Evolutionary conservation across 2,797 vertebrate species (phyloP).

Genomic region (Molossus alvarezi): DNA sequence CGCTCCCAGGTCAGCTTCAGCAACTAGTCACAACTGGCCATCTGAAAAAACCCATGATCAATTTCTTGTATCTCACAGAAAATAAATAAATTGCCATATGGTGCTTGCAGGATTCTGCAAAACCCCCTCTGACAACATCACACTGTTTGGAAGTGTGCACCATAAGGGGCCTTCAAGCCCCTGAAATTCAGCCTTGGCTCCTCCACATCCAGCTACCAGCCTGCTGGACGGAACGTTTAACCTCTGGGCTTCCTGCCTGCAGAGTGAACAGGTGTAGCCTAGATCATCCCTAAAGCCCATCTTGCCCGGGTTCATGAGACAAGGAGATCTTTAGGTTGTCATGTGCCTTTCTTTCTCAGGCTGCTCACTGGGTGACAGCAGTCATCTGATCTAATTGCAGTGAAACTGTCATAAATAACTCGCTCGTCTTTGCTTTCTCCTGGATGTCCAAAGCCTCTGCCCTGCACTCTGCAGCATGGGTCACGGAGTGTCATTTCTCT

Average conservation of each 20-base stretch:
- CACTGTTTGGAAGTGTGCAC: neutral
- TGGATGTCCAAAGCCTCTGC: neutral
- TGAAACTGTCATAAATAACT: neutral
- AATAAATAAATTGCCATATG: neutral
- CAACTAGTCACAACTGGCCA: neutral
- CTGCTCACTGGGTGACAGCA: neutral
- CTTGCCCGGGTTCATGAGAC: neutral
- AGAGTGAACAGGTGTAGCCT: too few relatives aligned
- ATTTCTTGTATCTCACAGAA: neutral
- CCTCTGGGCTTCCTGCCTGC: neutral
- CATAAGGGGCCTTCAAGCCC: neutral
- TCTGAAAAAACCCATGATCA: neutral
- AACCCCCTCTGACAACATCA: neutral
- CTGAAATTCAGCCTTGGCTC: neutral
- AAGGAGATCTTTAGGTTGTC: neutral
- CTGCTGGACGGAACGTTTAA: neutral
- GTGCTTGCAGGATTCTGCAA: neutral
- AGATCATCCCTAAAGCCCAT: neutral
- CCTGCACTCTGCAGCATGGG: conserved; percentile 34
- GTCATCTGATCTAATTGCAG: neutral
- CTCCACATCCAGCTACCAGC: neutral
- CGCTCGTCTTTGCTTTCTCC: neutral
- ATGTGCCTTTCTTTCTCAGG: neutral
- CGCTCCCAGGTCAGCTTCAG: neutral
- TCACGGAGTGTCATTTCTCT: conserved; percentile 49